Percentiles rank a stretch among this genome's conserved stretches.
phyloP scores from a whole-genome alignment of 2,113 vertebrate genomes.

The Eolophus roseicapilla region DNA sequence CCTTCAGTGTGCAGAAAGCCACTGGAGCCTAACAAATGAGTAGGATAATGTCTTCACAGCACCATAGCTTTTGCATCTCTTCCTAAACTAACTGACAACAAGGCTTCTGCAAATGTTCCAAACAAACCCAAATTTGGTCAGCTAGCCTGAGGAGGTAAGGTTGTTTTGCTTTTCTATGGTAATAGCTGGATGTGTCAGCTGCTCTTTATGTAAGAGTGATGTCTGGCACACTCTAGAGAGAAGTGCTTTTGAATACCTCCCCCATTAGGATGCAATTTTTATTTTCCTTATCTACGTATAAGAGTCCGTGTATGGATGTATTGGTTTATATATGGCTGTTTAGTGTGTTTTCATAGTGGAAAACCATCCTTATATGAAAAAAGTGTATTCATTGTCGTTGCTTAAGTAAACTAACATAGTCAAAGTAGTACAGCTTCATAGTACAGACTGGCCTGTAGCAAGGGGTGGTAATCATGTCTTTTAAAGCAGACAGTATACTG shows the following conservation, averaged over 20 bases:
- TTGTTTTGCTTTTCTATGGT: not conserved
- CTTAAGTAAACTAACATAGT: not conserved
- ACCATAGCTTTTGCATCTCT: not conserved
- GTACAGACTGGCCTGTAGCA: not conserved
- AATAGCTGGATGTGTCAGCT: not conserved
- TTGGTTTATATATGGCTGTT: not conserved
- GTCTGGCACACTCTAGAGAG: not conserved
- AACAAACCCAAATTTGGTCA: not conserved
- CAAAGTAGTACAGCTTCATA: not conserved
- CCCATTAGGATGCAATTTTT: not conserved
- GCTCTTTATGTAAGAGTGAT: accelerated
- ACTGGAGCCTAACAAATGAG: not conserved
- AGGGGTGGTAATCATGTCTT: not conserved
- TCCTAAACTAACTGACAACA: not conserved
- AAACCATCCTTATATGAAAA: not conserved
- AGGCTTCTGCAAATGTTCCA: not conserved
- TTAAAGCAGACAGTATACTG: not conserved
- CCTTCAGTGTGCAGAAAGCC: not conserved
- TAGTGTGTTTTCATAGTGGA: not conserved
- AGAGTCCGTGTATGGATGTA: not conserved
- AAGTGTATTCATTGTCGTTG: not conserved
- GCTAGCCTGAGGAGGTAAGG: not conserved
- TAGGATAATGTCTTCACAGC: not conserved
- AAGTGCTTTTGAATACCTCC: not conserved
- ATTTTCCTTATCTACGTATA: not conserved